Conservation (phyloP, 1,140 invertebrate genomes). For the Pogonognathellus flavescens region DNA sequence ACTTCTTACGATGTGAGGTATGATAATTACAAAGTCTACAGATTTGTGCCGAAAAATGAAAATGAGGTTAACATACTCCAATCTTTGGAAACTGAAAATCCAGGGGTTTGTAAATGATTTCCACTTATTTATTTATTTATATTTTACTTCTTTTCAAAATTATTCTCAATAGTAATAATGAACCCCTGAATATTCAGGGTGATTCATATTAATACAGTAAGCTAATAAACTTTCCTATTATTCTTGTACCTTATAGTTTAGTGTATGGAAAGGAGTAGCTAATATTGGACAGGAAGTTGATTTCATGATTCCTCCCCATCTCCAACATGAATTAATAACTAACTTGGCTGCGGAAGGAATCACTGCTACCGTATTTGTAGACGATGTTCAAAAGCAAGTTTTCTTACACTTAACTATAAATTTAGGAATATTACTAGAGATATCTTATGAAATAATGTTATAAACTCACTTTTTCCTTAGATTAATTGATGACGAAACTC, state of each 20-base stretch:
- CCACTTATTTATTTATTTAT: too few relatives aligned
- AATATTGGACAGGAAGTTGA: constrained; percentile 41
- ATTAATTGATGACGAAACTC: constrained; percentile 38
- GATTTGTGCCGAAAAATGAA: constrained; percentile 46
- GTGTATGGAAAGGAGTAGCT: constrained; percentile 54
- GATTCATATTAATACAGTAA: constrained; percentile 10
- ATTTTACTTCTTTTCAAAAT: background rate
- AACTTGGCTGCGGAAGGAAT: constrained; percentile 26
- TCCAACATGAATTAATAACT: constrained; percentile 16
- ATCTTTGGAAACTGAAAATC: constrained; percentile 31
- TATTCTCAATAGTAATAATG: too few relatives aligned
- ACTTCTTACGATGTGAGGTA: constrained; percentile 34
- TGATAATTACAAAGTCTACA: constrained; percentile 55
- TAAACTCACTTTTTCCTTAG: background rate
- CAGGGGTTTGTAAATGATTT: constrained; percentile 12
- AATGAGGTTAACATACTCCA: background rate
- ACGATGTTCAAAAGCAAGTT: constrained; percentile 57
- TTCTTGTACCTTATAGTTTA: constrained; percentile 22
- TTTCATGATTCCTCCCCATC: constrained; percentile 59
- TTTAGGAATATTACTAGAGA: background rate
- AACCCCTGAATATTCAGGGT: background rate
- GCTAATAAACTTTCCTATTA: background rate
- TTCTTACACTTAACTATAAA: background rate
- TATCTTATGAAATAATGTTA: background rate
- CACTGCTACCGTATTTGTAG: constrained; percentile 45